Base-by-base conservation (phyloP, 2,888 invertebrate genomes). In the Nemoura dubitans region DNA sequence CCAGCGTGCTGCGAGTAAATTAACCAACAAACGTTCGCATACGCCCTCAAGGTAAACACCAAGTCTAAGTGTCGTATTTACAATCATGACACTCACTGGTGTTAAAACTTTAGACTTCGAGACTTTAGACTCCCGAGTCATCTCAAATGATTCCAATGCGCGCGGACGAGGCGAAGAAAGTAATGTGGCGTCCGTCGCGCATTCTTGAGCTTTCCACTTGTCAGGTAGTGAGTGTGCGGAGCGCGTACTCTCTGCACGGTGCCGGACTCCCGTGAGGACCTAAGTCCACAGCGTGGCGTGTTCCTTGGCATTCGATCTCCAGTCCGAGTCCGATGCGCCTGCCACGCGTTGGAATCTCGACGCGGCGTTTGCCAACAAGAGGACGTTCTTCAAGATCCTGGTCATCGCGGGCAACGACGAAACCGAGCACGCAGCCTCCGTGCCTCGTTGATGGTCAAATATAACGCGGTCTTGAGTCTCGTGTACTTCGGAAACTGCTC, bases 301-400 rank as follows among this genome's bases (percentile, higher is more conserved):
- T 78, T 6, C 27, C n/a, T 78, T 28, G 78, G 26, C 28, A 26
- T 26, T n/a, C 78, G 26, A 28, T 26, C 25, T 78, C 25, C 78
- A 5, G 3, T 36, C n/a, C n/a, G n/a, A n/a, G n/a, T n/a, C n/a
- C n/a, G n/a, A n/a, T n/a, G n/a, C n/a, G 36, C 5, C 0, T 10
- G 26, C 78, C 78, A 78, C 78, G 78, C 78, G 78, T 78, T 78
- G 78, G 78, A 78, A 78, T 78, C 81, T 30, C 30, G 28, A 78
- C 81, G 28, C 26, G 78, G 21, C 21, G 59, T 2, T 59, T 1
- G n/a, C 28, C 78, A 26, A 78, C 26, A 78, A 76, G 7, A 16
- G 6, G 78, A 26, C 26, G 36, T 36, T 36, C 36, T 36, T 36
- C 5, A 36, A 36, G 36, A 36, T 36, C 78, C 78, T 59, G 59